Evolutionary conservation across 1,140 invertebrate genomes (phyloP).

Genomic region (Pseudachorutes palmiensis): DNA sequence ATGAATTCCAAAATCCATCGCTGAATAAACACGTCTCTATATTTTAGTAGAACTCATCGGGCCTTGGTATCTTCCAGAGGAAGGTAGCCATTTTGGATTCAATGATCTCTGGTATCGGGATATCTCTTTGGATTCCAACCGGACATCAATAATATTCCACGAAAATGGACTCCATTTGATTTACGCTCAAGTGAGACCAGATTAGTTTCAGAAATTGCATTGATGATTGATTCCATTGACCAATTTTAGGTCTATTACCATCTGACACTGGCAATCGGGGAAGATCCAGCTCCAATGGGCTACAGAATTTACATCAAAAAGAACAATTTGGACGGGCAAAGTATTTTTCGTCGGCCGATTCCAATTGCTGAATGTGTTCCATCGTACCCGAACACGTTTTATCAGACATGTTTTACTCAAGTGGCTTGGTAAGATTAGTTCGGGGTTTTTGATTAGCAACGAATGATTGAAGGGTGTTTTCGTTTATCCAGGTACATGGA

Average conservation of each 20-base stretch:
- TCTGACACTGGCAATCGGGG: neutral
- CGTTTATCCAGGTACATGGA: conserved; percentile 24
- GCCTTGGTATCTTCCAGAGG: conserved; percentile 29
- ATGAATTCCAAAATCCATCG: neutral
- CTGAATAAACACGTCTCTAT: neutral
- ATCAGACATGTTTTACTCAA: conserved; percentile 32
- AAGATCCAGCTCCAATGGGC: conserved; percentile 17
- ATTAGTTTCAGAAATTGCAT: neutral
- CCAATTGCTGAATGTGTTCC: conserved; percentile 33
- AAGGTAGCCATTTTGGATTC: conserved; percentile 25
- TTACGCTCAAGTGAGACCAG: conserved; percentile 27
- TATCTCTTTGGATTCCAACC: conserved; percentile 17
- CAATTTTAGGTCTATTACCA: conserved; percentile 32
- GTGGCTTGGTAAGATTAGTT: conserved; percentile 24
- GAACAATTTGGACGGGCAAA: neutral
- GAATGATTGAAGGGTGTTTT: too few relatives aligned
- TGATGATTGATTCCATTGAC: neutral
- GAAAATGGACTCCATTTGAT: conserved; percentile 32
- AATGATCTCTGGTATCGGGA: conserved; percentile 28
- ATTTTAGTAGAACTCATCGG: conserved; percentile 35
- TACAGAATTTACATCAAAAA: conserved; percentile 28
- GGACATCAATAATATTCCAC: conserved; percentile 28
- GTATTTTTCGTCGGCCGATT: conserved; percentile 6
- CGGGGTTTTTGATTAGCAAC: neutral
- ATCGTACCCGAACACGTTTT: conserved; percentile 22